A percentile compares a stretch with the other conserved stretches of the same genome.
These are phyloP conservation scores for Lissocephala sabroskyi DNA, from an alignment of 2,888 invertebrate species.

Conservation along the genomic window DNA sequence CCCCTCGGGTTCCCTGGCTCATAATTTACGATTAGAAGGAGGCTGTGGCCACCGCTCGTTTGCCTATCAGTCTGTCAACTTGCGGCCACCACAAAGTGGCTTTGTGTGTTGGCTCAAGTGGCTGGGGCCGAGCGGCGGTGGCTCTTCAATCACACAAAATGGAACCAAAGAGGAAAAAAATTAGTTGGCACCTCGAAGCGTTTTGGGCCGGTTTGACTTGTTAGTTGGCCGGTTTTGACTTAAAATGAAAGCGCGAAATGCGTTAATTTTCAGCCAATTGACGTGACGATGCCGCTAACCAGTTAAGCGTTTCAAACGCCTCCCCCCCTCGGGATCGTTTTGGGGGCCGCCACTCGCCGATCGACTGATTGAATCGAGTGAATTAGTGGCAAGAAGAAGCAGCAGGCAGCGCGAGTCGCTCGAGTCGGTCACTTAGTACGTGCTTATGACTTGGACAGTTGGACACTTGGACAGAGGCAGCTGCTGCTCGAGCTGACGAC, in stretches of 20 bases:
- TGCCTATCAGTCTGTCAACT: conserved; percentile 33
- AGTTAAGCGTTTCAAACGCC: not conserved
- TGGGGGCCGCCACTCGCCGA: too few species aligned
- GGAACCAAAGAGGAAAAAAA: too few species aligned
- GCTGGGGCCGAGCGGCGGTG: too few species aligned
- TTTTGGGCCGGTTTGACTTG: conserved; percentile 10
- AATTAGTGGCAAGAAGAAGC: too few species aligned
- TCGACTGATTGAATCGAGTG: conserved; percentile 44
- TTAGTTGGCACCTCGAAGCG: not conserved
- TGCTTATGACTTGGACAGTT: conserved; percentile 26
- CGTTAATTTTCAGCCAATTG: conserved; percentile 61
- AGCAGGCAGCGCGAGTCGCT: conserved; percentile 41
- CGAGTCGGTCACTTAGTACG: conserved; percentile 36
- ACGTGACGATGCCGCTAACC: conserved; percentile 29
- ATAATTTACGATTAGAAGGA: conserved; percentile 51
- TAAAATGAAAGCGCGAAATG: conserved; percentile 55
- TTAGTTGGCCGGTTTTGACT: conserved; percentile 6
- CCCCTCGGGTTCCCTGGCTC: conserved; percentile 18
- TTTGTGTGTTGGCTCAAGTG: conserved; percentile 41
- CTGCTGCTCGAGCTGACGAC: conserved; percentile 5
- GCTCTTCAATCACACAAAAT: too few species aligned
- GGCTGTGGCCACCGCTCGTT: conserved; percentile 11
- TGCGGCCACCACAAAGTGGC: conserved; percentile 42
- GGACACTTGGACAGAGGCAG: conserved; percentile 9
- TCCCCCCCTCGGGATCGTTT: too few species aligned